phyloP scores from a whole-genome alignment of 2,113 vertebrate genomes.

The Alaudala cheleensis region DNA sequence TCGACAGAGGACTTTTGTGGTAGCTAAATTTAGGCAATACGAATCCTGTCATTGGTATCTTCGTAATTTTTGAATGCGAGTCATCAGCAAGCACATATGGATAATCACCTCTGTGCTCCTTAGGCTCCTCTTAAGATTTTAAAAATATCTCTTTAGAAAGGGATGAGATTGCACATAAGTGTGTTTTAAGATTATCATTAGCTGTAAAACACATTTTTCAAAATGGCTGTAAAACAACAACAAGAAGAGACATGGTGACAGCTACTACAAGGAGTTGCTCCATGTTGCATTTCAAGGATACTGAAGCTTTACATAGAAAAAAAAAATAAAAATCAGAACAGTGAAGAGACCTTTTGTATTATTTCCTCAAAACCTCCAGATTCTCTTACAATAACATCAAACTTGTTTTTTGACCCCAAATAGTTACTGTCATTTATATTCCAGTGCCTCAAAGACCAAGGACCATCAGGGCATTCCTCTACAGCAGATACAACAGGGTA shows the following conservation, averaged over 20 bases:
- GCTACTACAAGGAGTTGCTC: background rate
- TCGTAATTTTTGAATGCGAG: background rate
- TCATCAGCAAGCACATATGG: slow-evolving; percentile 44
- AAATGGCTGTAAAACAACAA: background rate
- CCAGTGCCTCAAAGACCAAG: background rate
- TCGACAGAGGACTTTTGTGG: background rate
- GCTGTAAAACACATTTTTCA: slow-evolving; percentile 16
- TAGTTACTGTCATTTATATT: background rate
- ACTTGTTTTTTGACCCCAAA: background rate
- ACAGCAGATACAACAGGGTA: background rate
- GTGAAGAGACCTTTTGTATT: background rate
- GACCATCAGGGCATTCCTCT: background rate
- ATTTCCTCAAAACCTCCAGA: background rate
- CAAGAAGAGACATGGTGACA: background rate
- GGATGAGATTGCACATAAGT: slow-evolving; percentile 33
- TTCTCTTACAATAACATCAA: background rate
- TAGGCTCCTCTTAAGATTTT: slow-evolving; percentile 44
- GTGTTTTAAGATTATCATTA: slow-evolving; percentile 28
- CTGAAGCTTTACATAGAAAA: background rate
- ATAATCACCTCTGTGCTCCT: slow-evolving; percentile 37
- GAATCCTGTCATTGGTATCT: background rate
- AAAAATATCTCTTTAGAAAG: slow-evolving; percentile 29
- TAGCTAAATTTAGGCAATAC: background rate
- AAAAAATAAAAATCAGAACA: background rate
- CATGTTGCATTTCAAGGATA: background rate